Evolutionary conservation across 2,888 invertebrate genomes (phyloP).

Genomic region (Caenorhabditis macrosperma): DNA sequence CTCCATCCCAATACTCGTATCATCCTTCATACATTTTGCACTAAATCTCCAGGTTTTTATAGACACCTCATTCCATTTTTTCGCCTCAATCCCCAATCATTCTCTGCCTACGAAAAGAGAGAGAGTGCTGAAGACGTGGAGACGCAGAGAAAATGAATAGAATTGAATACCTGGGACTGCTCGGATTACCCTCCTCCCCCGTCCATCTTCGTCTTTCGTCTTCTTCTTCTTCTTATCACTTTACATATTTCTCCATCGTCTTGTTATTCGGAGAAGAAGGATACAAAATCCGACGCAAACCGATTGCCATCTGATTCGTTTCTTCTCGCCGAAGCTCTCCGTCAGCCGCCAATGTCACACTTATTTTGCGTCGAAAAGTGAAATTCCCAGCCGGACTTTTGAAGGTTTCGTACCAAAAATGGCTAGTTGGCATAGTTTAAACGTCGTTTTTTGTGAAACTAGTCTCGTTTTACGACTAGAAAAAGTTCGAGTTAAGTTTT

Average conservation of each 20-base stretch:
- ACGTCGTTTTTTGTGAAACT: too few species aligned
- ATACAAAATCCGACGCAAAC: slow-evolving; percentile 7
- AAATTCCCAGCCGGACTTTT: too few species aligned
- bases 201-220: slow-evolving; percentile 11
- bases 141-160: slow-evolving; percentile 43
- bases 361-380: too few species aligned
- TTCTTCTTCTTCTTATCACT: slow-evolving; percentile 38
- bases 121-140: background rate
- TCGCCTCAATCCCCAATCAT: background rate
- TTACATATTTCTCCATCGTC: slow-evolving; percentile 12
- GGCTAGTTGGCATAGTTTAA: too few species aligned
- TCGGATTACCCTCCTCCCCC: slow-evolving; percentile 44
- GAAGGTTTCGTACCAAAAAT: too few species aligned
- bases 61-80: slow-evolving; percentile 12
- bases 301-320: background rate
- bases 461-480: too few species aligned
- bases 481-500: too few species aligned
- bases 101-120: background rate
- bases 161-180: slow-evolving; percentile 43
- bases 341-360: too few species aligned
- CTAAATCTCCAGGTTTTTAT: too few species aligned
- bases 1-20: too few species aligned
- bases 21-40: too few species aligned
- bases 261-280: slow-evolving; percentile 30
- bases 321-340: background rate